These are phyloP conservation scores for Anaspis maculata DNA, from an alignment of 2,888 invertebrate species.

Conservation along the genomic window DNA sequence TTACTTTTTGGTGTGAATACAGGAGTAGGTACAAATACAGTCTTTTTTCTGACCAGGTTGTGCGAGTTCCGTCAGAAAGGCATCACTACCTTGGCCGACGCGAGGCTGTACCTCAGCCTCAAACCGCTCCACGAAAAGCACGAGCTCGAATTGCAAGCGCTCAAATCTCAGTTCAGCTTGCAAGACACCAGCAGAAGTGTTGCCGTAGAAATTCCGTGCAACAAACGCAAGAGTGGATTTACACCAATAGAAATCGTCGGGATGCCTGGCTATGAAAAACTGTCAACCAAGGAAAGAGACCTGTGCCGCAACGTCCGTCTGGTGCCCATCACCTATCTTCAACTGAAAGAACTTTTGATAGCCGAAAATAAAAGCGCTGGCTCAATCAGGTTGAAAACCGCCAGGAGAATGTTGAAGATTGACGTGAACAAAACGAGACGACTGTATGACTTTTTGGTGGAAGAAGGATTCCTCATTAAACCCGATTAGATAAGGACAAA, in stretches of 20 bases:
- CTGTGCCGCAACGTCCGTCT: slow-evolving; percentile 70
- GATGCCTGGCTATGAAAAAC: slow-evolving; percentile 67
- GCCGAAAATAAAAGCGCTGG: slow-evolving; percentile 70
- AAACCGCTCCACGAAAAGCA: slow-evolving; percentile 52
- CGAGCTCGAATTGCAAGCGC: slow-evolving; percentile 44
- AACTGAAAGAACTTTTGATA: slow-evolving; percentile 66
- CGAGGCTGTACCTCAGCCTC: slow-evolving; percentile 57
- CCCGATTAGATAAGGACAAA: too few species aligned
- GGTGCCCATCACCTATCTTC: slow-evolving; percentile 68
- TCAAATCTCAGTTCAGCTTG: slow-evolving; percentile 30
- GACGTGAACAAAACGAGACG: slow-evolving; percentile 90
- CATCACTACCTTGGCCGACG: slow-evolving; percentile 55
- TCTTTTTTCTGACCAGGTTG: too few species aligned
- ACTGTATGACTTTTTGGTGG: slow-evolving; percentile 68
- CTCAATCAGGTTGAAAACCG: slow-evolving; percentile 69
- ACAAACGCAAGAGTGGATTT: slow-evolving; percentile 31
- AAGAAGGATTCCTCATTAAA: slow-evolving; percentile 56
- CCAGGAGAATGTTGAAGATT: slow-evolving; percentile 77
- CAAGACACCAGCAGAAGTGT: slow-evolving; percentile 20
- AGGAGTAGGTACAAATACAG: too few species aligned
- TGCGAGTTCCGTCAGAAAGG: slow-evolving; percentile 63
- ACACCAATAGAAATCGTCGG: slow-evolving; percentile 61
- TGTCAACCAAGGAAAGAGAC: slow-evolving; percentile 61
- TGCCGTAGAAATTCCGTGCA: slow-evolving; percentile 12
- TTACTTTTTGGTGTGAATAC: too few species aligned